Evolutionary conservation across 64 coral and sea anemone species (phyloP), one percentile per base, ranked within the genome.

Genomic region (Stylophora pistillata): DNA sequence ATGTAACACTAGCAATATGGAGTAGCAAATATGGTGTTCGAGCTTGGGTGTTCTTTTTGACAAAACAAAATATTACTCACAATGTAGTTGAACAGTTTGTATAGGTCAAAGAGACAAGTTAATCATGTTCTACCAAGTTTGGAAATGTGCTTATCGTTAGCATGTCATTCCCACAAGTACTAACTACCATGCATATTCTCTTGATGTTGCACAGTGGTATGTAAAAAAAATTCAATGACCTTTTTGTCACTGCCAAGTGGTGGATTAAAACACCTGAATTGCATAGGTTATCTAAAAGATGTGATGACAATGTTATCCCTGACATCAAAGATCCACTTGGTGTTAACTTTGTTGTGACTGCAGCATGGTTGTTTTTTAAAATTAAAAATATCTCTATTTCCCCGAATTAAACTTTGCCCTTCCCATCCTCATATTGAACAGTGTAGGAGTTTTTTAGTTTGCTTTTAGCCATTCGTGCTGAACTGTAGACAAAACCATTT

Each of bases 371-470:
- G 25, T 64, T 23, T 33, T 77, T 15, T 37, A 88, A 18, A 47
- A 88, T 18, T 16, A 31, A 88, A 78, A 88, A 88, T 77, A 18
- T 78, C 16, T 88, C 73, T 37, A 88, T 78, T 88, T 88, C 86
- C 20, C 86, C 74, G 78, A 88, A 88, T 21, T 77, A 74, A 15
- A 21, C 64, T 88, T 3, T 78, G 47, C 74, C 86, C 63, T 58
- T 88, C 64, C 73, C 86, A 69, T 88, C 86, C 58, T 80, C 25
- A 30, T 81, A 89, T 65, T 81, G 73, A 21, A 89, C 76, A 72
- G 88, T 89, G 15, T 89, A 89, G 41, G 73, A 78, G 25, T 89
- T 80, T 66, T 89, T 89, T n/a, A 89, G 32, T 81, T 89, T 89
- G 16, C 76, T 81, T 32, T 33, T 27, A 6, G n/a, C 15, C 73